phyloP scores from a whole-genome alignment of 2,113 vertebrate species.

The Theristicus caerulescens region DNA sequence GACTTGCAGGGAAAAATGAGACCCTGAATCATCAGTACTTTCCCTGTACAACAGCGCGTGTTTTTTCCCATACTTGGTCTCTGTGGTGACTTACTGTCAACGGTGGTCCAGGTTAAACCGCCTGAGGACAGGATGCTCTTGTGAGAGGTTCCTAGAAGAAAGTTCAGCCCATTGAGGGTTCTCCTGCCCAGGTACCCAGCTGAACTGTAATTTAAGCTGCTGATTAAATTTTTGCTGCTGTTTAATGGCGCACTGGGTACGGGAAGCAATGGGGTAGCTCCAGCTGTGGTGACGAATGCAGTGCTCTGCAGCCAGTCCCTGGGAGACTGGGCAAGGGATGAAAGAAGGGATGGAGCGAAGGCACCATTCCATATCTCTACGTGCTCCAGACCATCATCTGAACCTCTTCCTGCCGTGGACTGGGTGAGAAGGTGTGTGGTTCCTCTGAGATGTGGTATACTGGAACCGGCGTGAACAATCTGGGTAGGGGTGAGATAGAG shows the following conservation, averaged over 20 bases:
- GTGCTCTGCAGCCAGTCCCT: neutral
- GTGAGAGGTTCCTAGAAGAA: neutral
- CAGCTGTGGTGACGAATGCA: neutral
- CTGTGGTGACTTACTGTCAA: neutral
- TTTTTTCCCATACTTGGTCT: neutral
- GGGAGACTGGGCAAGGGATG: neutral
- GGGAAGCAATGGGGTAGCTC: neutral
- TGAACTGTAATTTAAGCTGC: neutral
- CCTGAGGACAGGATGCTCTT: neutral
- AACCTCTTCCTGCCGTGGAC: accelerated
- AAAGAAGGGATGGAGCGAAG: neutral
- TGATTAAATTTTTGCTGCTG: neutral
- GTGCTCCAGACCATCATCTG: neutral
- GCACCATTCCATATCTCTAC: neutral
- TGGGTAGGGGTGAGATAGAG: neutral
- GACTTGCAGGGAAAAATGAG: neutral
- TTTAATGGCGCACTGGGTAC: neutral
- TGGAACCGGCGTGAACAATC: neutral
- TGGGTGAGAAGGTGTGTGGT: neutral
- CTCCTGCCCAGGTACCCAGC: neutral
- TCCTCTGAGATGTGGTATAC: neutral
- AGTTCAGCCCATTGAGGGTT: neutral
- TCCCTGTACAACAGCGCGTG: accelerated
- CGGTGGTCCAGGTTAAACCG: neutral
- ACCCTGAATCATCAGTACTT: neutral